Base-by-base conservation (phyloP, 2,797 vertebrate species). In the Oryzias sinensis region DNA sequence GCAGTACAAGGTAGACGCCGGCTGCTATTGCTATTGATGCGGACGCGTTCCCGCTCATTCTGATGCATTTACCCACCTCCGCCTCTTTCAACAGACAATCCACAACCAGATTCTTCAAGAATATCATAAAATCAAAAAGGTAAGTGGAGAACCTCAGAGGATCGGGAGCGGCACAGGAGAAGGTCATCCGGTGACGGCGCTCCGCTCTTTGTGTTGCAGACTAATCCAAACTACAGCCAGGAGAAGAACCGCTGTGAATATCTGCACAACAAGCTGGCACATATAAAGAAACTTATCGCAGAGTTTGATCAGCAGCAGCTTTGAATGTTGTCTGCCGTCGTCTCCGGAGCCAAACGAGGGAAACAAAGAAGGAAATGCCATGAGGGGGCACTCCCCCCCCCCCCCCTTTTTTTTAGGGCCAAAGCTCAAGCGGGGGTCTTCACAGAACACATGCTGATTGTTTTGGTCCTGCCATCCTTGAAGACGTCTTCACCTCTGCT, bases 221-320 rank as follows among this genome's bases (percentile, higher is more conserved):
- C 93, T 60, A 97, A 98, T 88, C 95, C 96, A 72, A 95, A 96
- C 73, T 99, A 99, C 92, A 94, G 94, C 92, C 94, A 95, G 85
- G 96, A 99, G 90, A 99, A 98, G 92, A 95, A 95, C 77, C 95
- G 97, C 88, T 99, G 97, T 66, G 97, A 99, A 94, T 98, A 98
- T 91, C 95, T 99, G 80, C 97, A 99, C 92, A 95, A 95, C 90
- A 99, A 99, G 90, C 95, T 99, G 92, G 96, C 97, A 57, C 96
- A 99, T 82, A 97, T 99, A 89, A 99, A 99, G 91, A 94, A 93
- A 93, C 94, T 96, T 77, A 99, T 99, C 85, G 94, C 96, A 40
- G 94, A 95, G 78, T 99, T 95, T 11, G 97, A 99, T 93, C 97
- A 96, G 87, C 93, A 94, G 87, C 97, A 96, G 88, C 92, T 96